These are phyloP conservation scores for Cheilosia grossa DNA, from an alignment of 2,888 invertebrate species.

Conservation along the genomic window DNA sequence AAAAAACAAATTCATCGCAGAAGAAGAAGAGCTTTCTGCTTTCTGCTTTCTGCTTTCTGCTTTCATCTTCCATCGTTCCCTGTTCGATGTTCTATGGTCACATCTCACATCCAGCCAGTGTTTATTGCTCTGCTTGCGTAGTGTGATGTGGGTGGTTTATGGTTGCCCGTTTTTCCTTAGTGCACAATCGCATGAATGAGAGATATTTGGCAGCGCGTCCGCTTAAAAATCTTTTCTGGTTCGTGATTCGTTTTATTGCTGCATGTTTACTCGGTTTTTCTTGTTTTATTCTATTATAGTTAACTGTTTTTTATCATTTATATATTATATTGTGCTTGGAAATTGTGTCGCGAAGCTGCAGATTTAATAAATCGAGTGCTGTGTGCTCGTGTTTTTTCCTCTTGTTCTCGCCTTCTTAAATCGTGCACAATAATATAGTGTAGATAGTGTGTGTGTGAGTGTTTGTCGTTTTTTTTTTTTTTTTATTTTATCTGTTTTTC, in stretches of 20 bases:
- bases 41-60: neutral
- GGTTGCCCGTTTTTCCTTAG: slow-evolving; percentile 32
- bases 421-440: slow-evolving; percentile 7
- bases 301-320: neutral
- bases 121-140: slow-evolving; percentile 43
- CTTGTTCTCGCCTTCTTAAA: neutral
- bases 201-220: slow-evolving; percentile 11
- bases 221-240: slow-evolving; percentile 21
- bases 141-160: slow-evolving; percentile 52
- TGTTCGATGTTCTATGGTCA: slow-evolving; percentile 17
- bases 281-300: neutral
- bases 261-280: neutral
- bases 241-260: slow-evolving; percentile 10
- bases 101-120: slow-evolving; percentile 20
- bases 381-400: too few species aligned
- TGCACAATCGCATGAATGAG: slow-evolving; percentile 14
- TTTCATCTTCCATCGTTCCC: slow-evolving; percentile 1
- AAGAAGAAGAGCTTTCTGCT: slow-evolving; percentile 22
- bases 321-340: neutral
- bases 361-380: neutral
- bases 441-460: slow-evolving; percentile 4
- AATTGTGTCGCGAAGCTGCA: neutral
- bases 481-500: slow-evolving; percentile 25
- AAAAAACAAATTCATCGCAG: neutral
- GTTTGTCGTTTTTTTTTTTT: neutral